Evolutionary conservation across 2,113 vertebrate species (phyloP).

Genomic region (Bufo gargarizans): DNA sequence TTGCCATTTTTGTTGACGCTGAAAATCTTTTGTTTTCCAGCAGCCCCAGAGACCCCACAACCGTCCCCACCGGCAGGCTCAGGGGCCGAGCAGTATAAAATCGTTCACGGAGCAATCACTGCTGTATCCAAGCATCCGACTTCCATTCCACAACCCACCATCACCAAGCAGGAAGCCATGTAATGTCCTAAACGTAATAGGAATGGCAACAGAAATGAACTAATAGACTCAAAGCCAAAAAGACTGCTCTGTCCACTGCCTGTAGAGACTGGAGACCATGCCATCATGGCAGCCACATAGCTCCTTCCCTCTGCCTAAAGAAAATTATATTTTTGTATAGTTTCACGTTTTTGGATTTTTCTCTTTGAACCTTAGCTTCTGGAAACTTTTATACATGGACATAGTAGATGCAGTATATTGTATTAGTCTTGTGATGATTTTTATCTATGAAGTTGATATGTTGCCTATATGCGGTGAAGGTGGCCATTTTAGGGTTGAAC

Average conservation of each 20-base stretch:
- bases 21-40: conserved; percentile 73
- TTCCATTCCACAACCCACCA: conserved; percentile 87
- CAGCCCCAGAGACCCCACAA: conserved; percentile 96
- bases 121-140: conserved; percentile 88
- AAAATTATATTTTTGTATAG: conserved; percentile 38
- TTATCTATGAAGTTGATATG: background rate
- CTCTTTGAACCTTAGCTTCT: background rate
- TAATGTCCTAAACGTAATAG: conserved; percentile 63
- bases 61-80: conserved; percentile 92
- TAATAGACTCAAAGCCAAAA: background rate
- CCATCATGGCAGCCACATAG: background rate
- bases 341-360: conserved; percentile 10
- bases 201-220: background rate
- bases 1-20: background rate
- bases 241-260: background rate
- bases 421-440: background rate
- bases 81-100: conserved; percentile 93
- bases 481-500: background rate
- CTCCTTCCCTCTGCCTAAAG: background rate
- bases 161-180: conserved; percentile 97
- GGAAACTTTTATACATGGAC: conserved; percentile 9
- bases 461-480: background rate
- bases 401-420: background rate
- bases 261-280: background rate
- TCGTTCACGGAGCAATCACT: conserved; percentile 89